A percentile compares a stretch with the other conserved stretches of the same genome.
These are phyloP conservation scores for Chrysolophus pictus DNA, from an alignment of 2,797 vertebrate genomes.

Conservation along the genomic window DNA sequence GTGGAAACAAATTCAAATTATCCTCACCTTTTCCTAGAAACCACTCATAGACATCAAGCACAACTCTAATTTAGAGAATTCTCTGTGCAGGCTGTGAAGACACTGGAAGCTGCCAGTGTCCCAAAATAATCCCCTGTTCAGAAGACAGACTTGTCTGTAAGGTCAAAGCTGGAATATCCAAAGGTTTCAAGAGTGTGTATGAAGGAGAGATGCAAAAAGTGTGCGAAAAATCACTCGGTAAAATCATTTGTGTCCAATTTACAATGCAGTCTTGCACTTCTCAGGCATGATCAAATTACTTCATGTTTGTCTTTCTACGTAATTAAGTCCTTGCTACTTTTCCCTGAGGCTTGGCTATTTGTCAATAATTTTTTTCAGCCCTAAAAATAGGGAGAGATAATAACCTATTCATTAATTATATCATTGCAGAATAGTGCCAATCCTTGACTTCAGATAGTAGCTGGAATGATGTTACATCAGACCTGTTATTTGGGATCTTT, in stretches of 20 bases:
- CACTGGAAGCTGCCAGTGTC: neutral
- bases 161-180: neutral
- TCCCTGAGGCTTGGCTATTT: constrained; percentile 3
- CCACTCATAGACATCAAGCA: neutral
- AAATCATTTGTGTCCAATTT: neutral
- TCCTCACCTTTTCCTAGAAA: neutral
- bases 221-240: neutral
- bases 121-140: neutral
- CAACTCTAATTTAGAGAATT: neutral
- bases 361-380: neutral
- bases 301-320: neutral
- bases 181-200: neutral
- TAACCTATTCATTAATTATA: neutral
- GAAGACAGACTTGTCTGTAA: neutral
- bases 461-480: neutral
- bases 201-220: neutral
- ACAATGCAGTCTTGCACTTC: neutral
- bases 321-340: neutral
- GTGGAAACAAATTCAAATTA: neutral
- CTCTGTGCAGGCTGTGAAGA: neutral
- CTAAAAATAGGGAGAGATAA: neutral
- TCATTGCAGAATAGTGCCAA: neutral
- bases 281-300: neutral
- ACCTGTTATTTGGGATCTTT: neutral
- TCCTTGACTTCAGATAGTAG: neutral